Evolutionary conservation across 2,888 invertebrate species (phyloP).

Genomic region (Azorinus chamasolen): DNA sequence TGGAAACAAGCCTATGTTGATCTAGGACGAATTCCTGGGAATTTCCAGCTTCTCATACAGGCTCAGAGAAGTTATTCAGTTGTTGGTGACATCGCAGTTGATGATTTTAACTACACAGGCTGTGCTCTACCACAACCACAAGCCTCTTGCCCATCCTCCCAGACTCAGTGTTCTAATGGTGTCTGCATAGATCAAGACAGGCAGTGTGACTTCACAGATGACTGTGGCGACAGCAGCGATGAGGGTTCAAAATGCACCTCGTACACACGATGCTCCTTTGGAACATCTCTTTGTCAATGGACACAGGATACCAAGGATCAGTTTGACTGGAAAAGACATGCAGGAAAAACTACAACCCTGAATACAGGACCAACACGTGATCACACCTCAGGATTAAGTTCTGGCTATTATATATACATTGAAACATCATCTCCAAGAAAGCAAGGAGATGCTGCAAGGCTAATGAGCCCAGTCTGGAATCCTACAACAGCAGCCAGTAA

Average conservation of each 20-base stretch:
- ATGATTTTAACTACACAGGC: conserved; percentile 77
- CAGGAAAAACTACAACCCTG: conserved; percentile 63
- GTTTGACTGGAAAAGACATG: conserved; percentile 76
- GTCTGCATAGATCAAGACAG: conserved; percentile 77
- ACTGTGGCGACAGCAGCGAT: conserved; percentile 81
- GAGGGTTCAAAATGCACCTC: conserved; percentile 53
- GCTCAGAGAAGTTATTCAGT: conserved; percentile 73
- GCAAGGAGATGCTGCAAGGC: conserved; percentile 76
- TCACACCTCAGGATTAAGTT: conserved; percentile 71
- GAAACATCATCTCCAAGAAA: conserved; percentile 79
- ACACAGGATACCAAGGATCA: conserved; percentile 75
- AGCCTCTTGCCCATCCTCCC: conserved; percentile 65
- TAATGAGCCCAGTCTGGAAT: conserved; percentile 80
- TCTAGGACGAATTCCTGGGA: conserved; percentile 74
- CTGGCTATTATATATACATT: conserved; percentile 81
- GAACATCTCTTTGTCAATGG: conserved; percentile 80
- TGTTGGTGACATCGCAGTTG: conserved; percentile 77
- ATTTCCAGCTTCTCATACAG: conserved; percentile 73
- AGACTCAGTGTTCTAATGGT: conserved; percentile 66
- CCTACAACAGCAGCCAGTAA: conserved; percentile 43
- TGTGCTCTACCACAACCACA: conserved; percentile 74
- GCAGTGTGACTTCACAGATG: conserved; percentile 81
- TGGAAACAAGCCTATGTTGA: conserved; percentile 76
- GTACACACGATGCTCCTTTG: conserved; percentile 77
- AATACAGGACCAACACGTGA: conserved; percentile 76